These are phyloP conservation scores for Brachionus rubens DNA, from an alignment of 1,140 invertebrate species.

Conservation along the genomic window DNA sequence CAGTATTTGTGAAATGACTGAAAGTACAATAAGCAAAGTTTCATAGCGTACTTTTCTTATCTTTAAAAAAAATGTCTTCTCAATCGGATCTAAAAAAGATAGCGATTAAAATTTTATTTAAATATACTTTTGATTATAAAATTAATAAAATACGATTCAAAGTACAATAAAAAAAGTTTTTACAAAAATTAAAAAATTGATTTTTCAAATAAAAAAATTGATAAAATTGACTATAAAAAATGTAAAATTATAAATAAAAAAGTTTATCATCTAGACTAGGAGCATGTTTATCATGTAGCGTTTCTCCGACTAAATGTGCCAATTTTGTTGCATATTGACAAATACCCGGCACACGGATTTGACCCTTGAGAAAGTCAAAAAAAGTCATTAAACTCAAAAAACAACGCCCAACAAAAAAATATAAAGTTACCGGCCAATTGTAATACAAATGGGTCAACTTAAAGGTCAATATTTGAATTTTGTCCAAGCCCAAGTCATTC, in stretches of 20 bases:
- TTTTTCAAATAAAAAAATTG: background rate
- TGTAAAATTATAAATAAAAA: conserved; percentile 59
- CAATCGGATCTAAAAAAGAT: too few relatives aligned
- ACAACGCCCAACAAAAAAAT: background rate
- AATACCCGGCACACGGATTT: conserved; percentile 76
- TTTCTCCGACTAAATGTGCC: conserved; percentile 9
- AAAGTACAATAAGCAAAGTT: too few relatives aligned
- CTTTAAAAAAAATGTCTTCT: too few relatives aligned
- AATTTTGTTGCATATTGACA: conserved; percentile 64
- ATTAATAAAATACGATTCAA: too few relatives aligned
- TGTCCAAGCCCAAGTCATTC: conserved; percentile 65
- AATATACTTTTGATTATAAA: too few relatives aligned
- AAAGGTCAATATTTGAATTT: conserved; percentile 74
- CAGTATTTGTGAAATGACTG: too few relatives aligned
- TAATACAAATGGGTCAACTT: conserved; percentile 80
- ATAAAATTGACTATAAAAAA: background rate
- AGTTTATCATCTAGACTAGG: conserved; percentile 56
- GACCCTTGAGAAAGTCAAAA: conserved; percentile 74
- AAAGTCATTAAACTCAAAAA: background rate
- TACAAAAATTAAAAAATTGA: too few relatives aligned
- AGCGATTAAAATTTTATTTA: too few relatives aligned
- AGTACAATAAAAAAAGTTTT: too few relatives aligned
- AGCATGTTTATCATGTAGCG: conserved; percentile 58
- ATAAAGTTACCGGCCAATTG: conserved; percentile 61
- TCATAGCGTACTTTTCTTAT: too few relatives aligned